These are phyloP conservation scores for Rotaria magnacalcarata DNA, from an alignment of 2,888 invertebrate genomes.

Conservation along the genomic window DNA sequence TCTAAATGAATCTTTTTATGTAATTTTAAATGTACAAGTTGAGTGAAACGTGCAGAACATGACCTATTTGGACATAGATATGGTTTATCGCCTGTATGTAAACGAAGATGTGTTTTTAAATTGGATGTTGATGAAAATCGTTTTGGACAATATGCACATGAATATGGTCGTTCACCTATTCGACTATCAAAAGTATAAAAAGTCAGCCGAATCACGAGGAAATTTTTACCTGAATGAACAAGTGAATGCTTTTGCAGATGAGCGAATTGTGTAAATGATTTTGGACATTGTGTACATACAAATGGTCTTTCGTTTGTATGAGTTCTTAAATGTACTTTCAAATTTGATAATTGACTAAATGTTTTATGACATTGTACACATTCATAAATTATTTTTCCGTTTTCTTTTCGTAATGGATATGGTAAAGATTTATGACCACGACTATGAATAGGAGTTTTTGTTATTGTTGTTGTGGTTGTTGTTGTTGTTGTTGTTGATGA, in stretches of 20 bases:
- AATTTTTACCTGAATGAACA: slow-evolving; percentile 70
- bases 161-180: slow-evolving; percentile 40
- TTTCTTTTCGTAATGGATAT: slow-evolving; percentile 91
- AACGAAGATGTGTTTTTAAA: slow-evolving; percentile 44
- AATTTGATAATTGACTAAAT: slow-evolving; percentile 93
- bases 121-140: slow-evolving; percentile 46
- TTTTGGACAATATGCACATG: slow-evolving; percentile 42
- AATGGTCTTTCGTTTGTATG: slow-evolving; percentile 98
- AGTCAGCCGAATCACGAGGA: too few relatives aligned
- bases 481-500: not conserved
- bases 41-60: slow-evolving; percentile 43
- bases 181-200: too few relatives aligned
- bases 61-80: slow-evolving; percentile 36
- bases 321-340: slow-evolving; percentile 92
- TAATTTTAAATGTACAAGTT: slow-evolving; percentile 45
- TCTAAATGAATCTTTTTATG: slow-evolving; percentile 40
- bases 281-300: slow-evolving; percentile 90
- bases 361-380: slow-evolving; percentile 96
- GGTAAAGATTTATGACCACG: slow-evolving; percentile 61
- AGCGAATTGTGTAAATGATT: slow-evolving; percentile 65
- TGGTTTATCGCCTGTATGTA: slow-evolving; percentile 45
- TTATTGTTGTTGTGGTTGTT: not conserved
- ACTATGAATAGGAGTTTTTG: not conserved
- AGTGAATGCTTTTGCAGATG: slow-evolving; percentile 82
- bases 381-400: slow-evolving; percentile 98